Evolutionary conservation across 1,140 invertebrate genomes (phyloP).

Genomic region (Drosophila malerkotliana): DNA sequence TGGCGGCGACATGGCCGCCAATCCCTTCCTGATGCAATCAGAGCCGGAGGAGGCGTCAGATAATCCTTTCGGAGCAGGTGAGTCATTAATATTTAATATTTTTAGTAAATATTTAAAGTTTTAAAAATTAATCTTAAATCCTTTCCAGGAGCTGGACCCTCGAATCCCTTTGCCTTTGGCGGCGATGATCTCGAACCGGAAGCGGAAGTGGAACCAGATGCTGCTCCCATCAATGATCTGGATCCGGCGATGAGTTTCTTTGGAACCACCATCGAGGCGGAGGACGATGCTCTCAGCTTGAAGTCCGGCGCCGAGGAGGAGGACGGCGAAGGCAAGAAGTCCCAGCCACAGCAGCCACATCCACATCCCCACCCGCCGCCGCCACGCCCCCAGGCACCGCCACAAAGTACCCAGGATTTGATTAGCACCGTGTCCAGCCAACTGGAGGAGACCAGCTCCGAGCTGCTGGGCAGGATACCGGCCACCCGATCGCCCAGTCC

Average conservation of each 20-base stretch:
- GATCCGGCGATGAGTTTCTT: slow-evolving; percentile 78
- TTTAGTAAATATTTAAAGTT: too few species aligned
- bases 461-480: slow-evolving; percentile 91
- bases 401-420: slow-evolving; percentile 91
- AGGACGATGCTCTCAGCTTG: slow-evolving; percentile 74
- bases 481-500: slow-evolving; percentile 92
- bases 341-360: background rate
- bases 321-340: slow-evolving; percentile 64
- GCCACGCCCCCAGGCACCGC: slow-evolving; percentile 86
- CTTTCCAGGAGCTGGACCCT: slow-evolving; percentile 47
- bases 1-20: slow-evolving; percentile 85
- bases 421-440: slow-evolving; percentile 93
- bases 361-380: slow-evolving; percentile 86
- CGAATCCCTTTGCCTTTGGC: slow-evolving; percentile 87
- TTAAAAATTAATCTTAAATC: background rate
- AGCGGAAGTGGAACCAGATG: slow-evolving; percentile 51
- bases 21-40: slow-evolving; percentile 85
- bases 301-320: slow-evolving; percentile 77
- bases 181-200: slow-evolving; percentile 70
- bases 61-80: slow-evolving; percentile 68
- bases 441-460: slow-evolving; percentile 94
- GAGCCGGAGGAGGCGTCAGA: slow-evolving; percentile 55
- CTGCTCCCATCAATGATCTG: slow-evolving; percentile 39
- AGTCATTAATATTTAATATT: background rate
- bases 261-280: slow-evolving; percentile 71